Percentiles rank a stretch among this genome's conserved stretches.
Evolutionary conservation across 2,797 vertebrate species (phyloP).

Genomic region (Urosaurus nigricauda): DNA sequence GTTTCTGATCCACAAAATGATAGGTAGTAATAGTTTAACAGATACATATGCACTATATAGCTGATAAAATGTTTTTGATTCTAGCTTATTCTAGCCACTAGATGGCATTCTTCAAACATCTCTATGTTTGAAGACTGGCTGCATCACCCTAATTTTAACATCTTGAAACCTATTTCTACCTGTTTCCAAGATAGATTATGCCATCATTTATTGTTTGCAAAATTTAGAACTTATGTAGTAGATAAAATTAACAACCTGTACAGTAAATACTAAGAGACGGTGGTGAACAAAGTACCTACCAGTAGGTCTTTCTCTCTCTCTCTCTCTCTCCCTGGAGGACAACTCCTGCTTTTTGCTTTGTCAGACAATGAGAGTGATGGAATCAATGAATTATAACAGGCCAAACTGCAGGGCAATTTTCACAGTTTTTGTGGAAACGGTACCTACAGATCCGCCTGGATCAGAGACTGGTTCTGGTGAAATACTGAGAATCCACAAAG

Average conservation of each 20-base stretch:
- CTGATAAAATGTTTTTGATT: not conserved
- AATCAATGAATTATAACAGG: not conserved
- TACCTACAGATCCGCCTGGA: not conserved
- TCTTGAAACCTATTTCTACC: not conserved
- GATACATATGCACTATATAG: not conserved
- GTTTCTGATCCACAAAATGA: not conserved
- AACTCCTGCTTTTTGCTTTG: not conserved
- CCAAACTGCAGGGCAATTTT: not conserved
- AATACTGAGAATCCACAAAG: not conserved
- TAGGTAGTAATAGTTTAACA: not conserved
- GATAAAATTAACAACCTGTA: conserved; percentile 29
- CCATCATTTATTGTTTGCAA: not conserved
- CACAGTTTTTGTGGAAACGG: not conserved
- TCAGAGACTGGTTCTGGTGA: not conserved
- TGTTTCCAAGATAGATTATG: not conserved
- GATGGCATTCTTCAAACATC: conserved; percentile 49
- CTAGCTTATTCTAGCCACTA: conserved; percentile 47
- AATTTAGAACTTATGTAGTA: conserved; percentile 16
- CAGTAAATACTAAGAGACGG: not conserved
- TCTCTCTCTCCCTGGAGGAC: too few species aligned
- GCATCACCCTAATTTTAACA: conserved; percentile 1
- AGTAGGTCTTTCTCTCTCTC: too few species aligned
- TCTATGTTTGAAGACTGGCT: conserved; percentile 31
- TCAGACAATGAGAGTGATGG: not conserved
- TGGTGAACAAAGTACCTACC: not conserved